phyloP scores from a whole-genome alignment of 2,113 vertebrate genomes.

The Uropsilus gracilis region DNA sequence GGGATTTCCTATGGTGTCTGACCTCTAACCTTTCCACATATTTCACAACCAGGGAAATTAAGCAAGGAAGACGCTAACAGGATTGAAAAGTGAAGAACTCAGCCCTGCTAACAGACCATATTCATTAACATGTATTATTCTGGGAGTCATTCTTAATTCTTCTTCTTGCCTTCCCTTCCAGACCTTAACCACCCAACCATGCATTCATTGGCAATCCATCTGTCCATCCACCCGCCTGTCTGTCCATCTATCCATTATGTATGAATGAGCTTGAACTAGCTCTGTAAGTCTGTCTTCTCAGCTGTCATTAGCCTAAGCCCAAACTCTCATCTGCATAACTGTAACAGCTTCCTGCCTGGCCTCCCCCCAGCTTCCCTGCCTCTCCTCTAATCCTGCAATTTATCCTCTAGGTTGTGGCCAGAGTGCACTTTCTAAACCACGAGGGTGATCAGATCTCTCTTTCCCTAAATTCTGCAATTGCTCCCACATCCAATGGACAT shows the following conservation, averaged over 20 bases:
- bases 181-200: background rate
- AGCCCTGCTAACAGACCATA: background rate
- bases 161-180: background rate
- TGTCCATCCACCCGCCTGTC: no score
- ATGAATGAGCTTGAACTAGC: background rate
- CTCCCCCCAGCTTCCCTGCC: no score
- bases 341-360: background rate
- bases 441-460: background rate
- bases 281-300: background rate
- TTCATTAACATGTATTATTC: background rate
- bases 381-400: background rate
- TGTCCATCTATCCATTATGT: background rate
- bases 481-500: no score
- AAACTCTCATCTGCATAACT: background rate
- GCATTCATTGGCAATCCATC: background rate
- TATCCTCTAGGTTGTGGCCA: background rate
- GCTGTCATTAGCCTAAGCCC: background rate
- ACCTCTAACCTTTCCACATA: conserved; percentile 26
- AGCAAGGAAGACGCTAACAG: background rate
- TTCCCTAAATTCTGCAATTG: background rate
- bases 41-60: background rate
- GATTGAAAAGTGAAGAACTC: background rate
- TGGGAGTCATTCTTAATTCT: background rate
- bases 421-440: background rate
- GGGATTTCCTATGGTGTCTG: conserved; percentile 33